Base-by-base conservation (phyloP, 1,140 invertebrate species). In the Trigoniulus corallinus region DNA sequence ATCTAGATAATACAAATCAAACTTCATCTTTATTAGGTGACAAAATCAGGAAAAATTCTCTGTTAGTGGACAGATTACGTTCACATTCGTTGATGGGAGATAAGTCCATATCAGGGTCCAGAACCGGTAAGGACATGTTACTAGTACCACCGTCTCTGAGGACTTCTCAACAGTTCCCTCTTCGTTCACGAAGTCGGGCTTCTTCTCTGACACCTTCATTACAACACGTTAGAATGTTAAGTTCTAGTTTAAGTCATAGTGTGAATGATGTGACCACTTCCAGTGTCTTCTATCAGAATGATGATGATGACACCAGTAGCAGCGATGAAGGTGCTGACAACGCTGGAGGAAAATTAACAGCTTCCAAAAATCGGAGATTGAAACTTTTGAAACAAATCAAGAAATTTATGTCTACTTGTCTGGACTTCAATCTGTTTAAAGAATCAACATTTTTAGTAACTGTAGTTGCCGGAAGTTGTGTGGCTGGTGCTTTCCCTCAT, bases 201-300 rank as follows among this genome's bases (percentile, higher is more conserved):
- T 7, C 7, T 7, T 7, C 7, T 34, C 7, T 7, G 7, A 15
- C 7, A 7, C n/a, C 37, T 12, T 18, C 12, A 39, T 7, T 7
- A 4, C 42, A 20, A 7, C 7, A 44, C 4, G 24, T 44, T 24
- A 7, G 42, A 20, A 4, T 10, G 21, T 10, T 44, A 20, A 51
- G 26, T 24, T 10, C n/a, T 2, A 48, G 50, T 47, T 25, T 51
- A 2, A 21, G 39, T 46, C 42, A 51, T 25, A 51, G 50, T 34
- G 37, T 51, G 22, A 48, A 51, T 34, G 50, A 51, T 39, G 13
- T 51, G 23, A 18, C 12, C 43, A 51, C 50, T 4, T 2, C 50
- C 10, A 37, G 43, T 39, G 43, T 47, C 20, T 12, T 25, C 12
- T 10, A 4, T 44, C 42, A 44, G 18, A 20, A 44, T 10, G 42